phyloP scores from a whole-genome alignment of 2,797 vertebrate species.

The Cyprinodon diabolis region DNA sequence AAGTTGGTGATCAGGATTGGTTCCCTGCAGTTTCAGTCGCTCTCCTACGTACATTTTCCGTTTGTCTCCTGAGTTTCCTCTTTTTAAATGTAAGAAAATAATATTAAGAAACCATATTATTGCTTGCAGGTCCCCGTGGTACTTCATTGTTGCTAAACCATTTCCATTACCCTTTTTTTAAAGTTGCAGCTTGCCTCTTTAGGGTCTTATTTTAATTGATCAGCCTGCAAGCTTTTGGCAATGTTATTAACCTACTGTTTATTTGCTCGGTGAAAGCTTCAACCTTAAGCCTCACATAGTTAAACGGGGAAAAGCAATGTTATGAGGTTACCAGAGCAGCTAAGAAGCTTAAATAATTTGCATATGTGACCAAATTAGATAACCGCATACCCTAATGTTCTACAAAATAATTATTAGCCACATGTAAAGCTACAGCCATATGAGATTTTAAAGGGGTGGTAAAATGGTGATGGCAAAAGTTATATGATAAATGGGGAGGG shows the following conservation, averaged over 20 bases:
- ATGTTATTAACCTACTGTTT: not conserved
- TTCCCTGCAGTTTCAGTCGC: slow-evolving; percentile 1
- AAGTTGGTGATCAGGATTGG: not conserved
- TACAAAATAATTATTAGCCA: slow-evolving; percentile 7
- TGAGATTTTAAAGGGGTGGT: not conserved
- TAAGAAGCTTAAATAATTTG: not conserved
- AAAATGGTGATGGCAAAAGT: slow-evolving; percentile 19
- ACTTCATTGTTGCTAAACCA: slow-evolving; percentile 3
- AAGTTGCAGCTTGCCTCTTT: not conserved
- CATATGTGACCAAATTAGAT: not conserved
- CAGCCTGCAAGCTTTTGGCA: slow-evolving; percentile 6
- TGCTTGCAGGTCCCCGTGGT: slow-evolving; percentile 3
- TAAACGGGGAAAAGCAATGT: not conserved
- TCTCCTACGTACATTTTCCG: not conserved
- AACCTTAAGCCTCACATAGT: not conserved
- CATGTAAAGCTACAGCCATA: not conserved
- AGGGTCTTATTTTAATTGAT: slow-evolving; percentile 17
- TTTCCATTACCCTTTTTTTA: slow-evolving; percentile 13
- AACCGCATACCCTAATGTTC: not conserved
- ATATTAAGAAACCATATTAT: not conserved
- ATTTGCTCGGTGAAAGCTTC: slow-evolving; percentile 1
- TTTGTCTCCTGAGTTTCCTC: slow-evolving; percentile 3
- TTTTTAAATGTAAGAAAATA: not conserved
- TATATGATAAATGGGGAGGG: slow-evolving; percentile 8
- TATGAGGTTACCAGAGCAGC: slow-evolving; percentile 1